Conservation (phyloP, 1,140 invertebrate genomes). For the Trichonephila clavipes region DNA sequence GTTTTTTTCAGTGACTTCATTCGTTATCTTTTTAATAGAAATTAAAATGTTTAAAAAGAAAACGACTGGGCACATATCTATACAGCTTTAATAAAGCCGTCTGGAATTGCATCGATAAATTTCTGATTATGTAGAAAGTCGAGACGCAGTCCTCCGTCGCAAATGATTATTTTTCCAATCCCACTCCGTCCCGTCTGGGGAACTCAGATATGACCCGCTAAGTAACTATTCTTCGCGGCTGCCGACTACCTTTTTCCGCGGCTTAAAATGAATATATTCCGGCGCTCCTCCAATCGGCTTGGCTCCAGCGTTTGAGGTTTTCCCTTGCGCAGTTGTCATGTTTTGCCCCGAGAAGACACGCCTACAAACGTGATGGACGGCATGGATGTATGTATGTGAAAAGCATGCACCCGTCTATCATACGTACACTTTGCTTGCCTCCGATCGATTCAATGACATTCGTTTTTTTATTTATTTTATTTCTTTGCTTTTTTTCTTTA, state of each 20-base stretch:
- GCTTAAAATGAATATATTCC: conserved; percentile 48
- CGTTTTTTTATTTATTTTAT: neutral
- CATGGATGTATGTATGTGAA: neutral
- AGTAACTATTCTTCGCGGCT: conserved; percentile 1
- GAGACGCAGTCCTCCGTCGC: neutral
- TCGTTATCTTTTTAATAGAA: too few relatives aligned
- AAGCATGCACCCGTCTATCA: conserved; percentile 53
- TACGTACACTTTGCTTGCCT: conserved; percentile 8
- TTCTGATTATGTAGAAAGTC: neutral
- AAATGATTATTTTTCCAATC: neutral
- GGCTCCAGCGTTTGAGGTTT: neutral
- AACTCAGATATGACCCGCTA: neutral
- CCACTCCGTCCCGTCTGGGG: neutral
- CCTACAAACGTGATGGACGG: neutral
- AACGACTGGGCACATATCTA: too few relatives aligned
- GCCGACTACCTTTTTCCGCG: neutral
- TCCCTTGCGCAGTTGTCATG: conserved; percentile 6
- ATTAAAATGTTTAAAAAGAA: too few relatives aligned
- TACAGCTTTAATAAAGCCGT: neutral
- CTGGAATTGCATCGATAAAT: neutral
- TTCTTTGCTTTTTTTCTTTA: neutral
- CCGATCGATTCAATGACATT: conserved; percentile 61
- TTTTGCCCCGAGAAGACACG: conserved; percentile 31
- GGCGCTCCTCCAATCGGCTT: conserved; percentile 8
- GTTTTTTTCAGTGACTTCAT: too few relatives aligned